Base-by-base conservation (phyloP, 2,113 vertebrate genomes). In the Phycodurus eques region DNA sequence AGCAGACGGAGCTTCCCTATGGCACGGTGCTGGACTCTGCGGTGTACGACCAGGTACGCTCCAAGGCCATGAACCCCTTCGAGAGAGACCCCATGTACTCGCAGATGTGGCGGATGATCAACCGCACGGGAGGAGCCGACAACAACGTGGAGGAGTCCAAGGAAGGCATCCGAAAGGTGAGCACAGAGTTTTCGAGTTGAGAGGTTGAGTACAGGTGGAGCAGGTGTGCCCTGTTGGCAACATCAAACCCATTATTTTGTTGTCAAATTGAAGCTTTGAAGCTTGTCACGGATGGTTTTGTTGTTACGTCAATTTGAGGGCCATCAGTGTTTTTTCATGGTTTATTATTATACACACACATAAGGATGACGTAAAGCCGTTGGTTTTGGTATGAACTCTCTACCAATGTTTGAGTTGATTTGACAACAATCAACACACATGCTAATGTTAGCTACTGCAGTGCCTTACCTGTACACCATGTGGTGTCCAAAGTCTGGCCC, bases 31-130 rank as follows among this genome's bases (percentile, higher is more conserved):
- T 99, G 85, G 97, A 99, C 90, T 99, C 98, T 0, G 96, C 97
- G 0, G 96, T 99, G 5, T 99, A 98, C 13, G 97, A 99, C 74
- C 97, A 99, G 17, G 94, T 99, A 35, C 95, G 96, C 59, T 93
- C 95, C 88, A 99, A 99, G 81, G 94, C 95, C 1, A 93, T 98
- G 95, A 99, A 99, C 81, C 98, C 98, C 73, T 99, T 99, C 4
- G 97, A 98, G 92, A 94, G 96, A 81, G 97, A 99, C 87, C 95
- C 95, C 84, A 98, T 98, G 96, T 99, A 99, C 80, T 92, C 97
- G 46, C 96, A 99, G 85, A 96, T 99, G 95, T 99, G 98, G 98
- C 83, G 95, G 31, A 98, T 99, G 96, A 98, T 99, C 77, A 99
- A 95, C 88, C 92, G 94, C 71, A 98, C 95, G n/a, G 97, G 98